Evolutionary conservation across 2,797 vertebrate species (phyloP), one percentile per base, ranked within the genome.

Genomic region (Lacerta viridis): DNA sequence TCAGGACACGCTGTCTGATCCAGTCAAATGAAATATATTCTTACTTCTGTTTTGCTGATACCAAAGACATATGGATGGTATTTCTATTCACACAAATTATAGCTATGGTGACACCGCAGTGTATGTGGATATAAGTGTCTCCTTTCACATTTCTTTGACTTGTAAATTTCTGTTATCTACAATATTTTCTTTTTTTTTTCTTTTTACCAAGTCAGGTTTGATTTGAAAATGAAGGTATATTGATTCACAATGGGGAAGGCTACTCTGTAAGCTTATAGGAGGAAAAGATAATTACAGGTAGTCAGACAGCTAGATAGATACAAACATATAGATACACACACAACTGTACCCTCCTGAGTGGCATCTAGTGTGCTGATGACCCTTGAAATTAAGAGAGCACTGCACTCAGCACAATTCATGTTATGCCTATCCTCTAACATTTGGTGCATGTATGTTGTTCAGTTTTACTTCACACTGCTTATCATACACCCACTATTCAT

Each of bases 21-120:
- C n/a, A 87, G 76, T 88, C 82, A 91, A 77, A 89, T 80, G n/a
- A 72, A 85, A 20, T 85, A 80, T 89, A n/a, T 92, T 27, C n/a
- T 39, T 66, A 33, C 61, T 83, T 81, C 61, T 82, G 9, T 87
- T 85, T 91, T 85, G 7, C 86, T 88, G 87, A 80, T 84, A 89
- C 7, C n/a, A 86, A 86, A 59, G 76, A 80, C 87, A 15, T 39
- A 82, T n/a, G 74, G 8, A 25, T 87, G 90, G 86, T 36, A 61
- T 61, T 39, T 90, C 84, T 87, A 66, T 83, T 91, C 84, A 61
- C 29, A 89, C 84, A 92, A 88, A 87, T n/a, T 79, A 86, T 71
- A 72, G 27, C 64, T 88, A 39, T 80, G 66, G 69, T 88, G 80
- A 89, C 5, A 80, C 43, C 46, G 18, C 41, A 86, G 33, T 59